These are phyloP conservation scores for Lottia gigantea DNA, from an alignment of 2,888 invertebrate species.

Conservation along the genomic window DNA sequence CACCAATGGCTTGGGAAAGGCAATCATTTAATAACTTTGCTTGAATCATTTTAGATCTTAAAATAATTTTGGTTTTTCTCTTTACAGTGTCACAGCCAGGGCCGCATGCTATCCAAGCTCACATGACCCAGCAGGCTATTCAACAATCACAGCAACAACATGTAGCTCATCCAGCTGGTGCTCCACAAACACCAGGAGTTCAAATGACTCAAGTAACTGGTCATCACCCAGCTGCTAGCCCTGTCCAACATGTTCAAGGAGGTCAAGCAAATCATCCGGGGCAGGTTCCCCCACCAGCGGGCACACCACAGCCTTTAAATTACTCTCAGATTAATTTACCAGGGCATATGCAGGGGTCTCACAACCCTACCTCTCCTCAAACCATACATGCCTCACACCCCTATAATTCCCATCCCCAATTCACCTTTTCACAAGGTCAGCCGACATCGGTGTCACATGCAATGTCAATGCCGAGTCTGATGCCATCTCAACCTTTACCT, in stretches of 20 bases:
- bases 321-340: slow-evolving; percentile 29
- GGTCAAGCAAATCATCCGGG: slow-evolving; percentile 38
- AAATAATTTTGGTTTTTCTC: not conserved
- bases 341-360: slow-evolving; percentile 49
- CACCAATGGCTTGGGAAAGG: too few relatives aligned
- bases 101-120: slow-evolving; percentile 16
- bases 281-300: slow-evolving; percentile 22
- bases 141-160: slow-evolving; percentile 26
- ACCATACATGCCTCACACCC: slow-evolving; percentile 35
- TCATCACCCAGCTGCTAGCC: slow-evolving; percentile 49
- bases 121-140: slow-evolving; percentile 17
- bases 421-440: slow-evolving; percentile 28
- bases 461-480: slow-evolving; percentile 31
- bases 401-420: slow-evolving; percentile 28
- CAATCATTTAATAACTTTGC: too few relatives aligned
- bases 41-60: too few relatives aligned
- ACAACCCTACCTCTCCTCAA: slow-evolving; percentile 48
- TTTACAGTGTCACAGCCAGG: slow-evolving; percentile 18
- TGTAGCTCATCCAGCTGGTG: slow-evolving; percentile 17
- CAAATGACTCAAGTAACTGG: slow-evolving; percentile 34
- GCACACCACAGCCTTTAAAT: not conserved
- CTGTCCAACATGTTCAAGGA: slow-evolving; percentile 39
- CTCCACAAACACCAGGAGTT: slow-evolving; percentile 17
- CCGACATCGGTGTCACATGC: slow-evolving; percentile 34
- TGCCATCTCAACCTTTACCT: slow-evolving; percentile 37